A percentile compares a stretch with the other conserved stretches of the same genome.
Conservation (phyloP, 1,140 invertebrate genomes). For the Papilio dardanus region DNA sequence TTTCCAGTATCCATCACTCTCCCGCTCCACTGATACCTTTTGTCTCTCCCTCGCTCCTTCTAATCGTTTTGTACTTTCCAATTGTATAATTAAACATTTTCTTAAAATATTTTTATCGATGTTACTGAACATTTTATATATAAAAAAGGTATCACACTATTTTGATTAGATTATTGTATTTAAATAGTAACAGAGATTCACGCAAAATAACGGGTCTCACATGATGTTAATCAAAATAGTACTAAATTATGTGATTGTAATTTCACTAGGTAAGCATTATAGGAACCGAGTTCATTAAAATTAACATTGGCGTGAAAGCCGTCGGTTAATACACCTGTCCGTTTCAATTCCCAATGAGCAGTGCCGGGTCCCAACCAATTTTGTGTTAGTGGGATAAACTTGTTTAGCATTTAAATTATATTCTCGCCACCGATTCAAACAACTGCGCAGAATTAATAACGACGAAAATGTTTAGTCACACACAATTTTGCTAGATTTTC, state of each 20-base stretch:
- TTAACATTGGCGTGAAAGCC: constrained; percentile 37
- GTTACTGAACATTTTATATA: too few relatives aligned
- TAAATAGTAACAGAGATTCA: not conserved
- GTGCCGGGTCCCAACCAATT: constrained; percentile 59
- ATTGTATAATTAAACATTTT: constrained; percentile 49
- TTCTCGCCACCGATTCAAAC: constrained; percentile 71
- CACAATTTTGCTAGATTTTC: constrained; percentile 79
- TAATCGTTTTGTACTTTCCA: constrained; percentile 50
- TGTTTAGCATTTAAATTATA: constrained; percentile 80
- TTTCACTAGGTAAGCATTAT: not conserved
- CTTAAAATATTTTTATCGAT: constrained; percentile 1
- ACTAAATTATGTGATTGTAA: not conserved
- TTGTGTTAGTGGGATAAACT: constrained; percentile 73
- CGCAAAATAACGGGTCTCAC: not conserved
- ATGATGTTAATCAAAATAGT: not conserved
- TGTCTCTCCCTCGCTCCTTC: constrained; percentile 60
- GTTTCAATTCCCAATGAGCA: constrained; percentile 65
- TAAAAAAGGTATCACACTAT: not conserved
- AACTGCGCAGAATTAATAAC: constrained; percentile 78
- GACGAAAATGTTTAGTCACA: constrained; percentile 75
- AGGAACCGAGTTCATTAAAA: constrained; percentile 24
- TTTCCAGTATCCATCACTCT: constrained; percentile 72
- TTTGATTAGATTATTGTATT: not conserved
- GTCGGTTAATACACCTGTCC: constrained; percentile 59
- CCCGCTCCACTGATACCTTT: constrained; percentile 63